These are phyloP conservation scores for Pseudomyrmex dendroicus DNA, from an alignment of 1,140 invertebrate genomes.

Conservation along the genomic window DNA sequence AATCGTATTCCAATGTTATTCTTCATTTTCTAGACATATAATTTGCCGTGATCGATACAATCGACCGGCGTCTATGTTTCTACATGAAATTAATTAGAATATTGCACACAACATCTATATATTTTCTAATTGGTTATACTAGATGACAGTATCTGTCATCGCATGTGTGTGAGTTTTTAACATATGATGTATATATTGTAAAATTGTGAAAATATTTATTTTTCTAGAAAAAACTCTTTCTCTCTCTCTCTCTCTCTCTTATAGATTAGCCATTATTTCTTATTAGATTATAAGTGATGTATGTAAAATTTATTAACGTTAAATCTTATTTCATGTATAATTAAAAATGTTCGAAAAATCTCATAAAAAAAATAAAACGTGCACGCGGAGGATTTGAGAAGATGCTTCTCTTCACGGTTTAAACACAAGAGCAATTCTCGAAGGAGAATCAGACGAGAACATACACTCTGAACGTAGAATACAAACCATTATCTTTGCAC, in stretches of 20 bases:
- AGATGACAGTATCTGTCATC: background rate
- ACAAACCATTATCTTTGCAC: conserved; percentile 45
- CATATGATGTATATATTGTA: background rate
- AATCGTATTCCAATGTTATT: background rate
- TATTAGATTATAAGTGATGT: no score
- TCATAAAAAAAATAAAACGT: no score
- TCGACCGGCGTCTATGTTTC: background rate
- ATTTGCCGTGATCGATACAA: conserved; percentile 16
- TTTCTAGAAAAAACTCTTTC: no score
- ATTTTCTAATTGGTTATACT: conserved; percentile 15
- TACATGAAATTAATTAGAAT: conserved; percentile 15
- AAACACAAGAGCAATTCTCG: background rate
- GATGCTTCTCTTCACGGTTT: background rate
- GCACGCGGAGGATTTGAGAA: background rate
- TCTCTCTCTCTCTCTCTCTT: no score
- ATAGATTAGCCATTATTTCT: no score
- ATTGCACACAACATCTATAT: background rate
- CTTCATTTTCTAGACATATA: conserved; percentile 11
- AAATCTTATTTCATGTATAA: no score
- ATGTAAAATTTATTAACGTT: no score
- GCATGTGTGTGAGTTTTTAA: background rate
- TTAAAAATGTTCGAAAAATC: no score
- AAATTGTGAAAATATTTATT: background rate
- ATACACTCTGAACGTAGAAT: conserved; percentile 19
- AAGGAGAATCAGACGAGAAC: background rate